A percentile compares a stretch with the other conserved stretches of the same genome.
Evolutionary conservation across 2,797 vertebrate species (phyloP).

Genomic region (Hoplostethus mediterraneus): DNA sequence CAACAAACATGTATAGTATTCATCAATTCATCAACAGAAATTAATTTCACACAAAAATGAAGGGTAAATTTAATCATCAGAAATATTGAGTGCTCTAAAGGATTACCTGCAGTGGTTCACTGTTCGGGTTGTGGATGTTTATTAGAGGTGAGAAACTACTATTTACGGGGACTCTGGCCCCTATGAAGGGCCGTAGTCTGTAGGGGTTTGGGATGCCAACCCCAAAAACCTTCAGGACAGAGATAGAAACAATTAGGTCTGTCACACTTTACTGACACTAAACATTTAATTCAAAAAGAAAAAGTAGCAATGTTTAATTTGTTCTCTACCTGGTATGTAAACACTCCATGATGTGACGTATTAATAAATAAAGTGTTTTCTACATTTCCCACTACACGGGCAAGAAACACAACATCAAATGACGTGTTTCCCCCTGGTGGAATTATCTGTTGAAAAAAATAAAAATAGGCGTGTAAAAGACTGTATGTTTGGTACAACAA

Average conservation of each 20-base stretch:
- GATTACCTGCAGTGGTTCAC: slow-evolving; percentile 95
- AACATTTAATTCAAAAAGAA: background rate
- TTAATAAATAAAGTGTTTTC: slow-evolving; percentile 99
- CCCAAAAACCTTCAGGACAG: slow-evolving; percentile 92
- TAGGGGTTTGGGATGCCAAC: slow-evolving; percentile 98
- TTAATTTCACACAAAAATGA: background rate
- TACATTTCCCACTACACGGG: slow-evolving; percentile 98
- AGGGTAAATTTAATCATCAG: background rate
- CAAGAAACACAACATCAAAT: slow-evolving; percentile 98
- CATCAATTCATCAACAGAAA: background rate
- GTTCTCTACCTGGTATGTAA: slow-evolving; percentile 96
- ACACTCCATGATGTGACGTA: slow-evolving; percentile 98
- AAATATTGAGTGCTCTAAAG: background rate
- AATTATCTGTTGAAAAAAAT: slow-evolving; percentile 89
- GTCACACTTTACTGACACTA: background rate
- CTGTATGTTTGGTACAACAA: background rate
- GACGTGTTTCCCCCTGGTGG: slow-evolving; percentile 98
- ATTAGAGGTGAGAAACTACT: slow-evolving; percentile 99
- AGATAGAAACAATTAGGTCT: slow-evolving; percentile 5
- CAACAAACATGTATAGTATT: background rate
- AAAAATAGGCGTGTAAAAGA: background rate
- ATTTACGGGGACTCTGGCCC: slow-evolving; percentile 97
- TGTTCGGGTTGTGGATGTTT: slow-evolving; percentile 98
- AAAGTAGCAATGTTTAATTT: background rate
- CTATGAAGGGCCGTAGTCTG: slow-evolving; percentile 95